These are phyloP conservation scores for Darevskia mixta DNA, from an alignment of 2,797 vertebrate species.

Conservation along the genomic window DNA sequence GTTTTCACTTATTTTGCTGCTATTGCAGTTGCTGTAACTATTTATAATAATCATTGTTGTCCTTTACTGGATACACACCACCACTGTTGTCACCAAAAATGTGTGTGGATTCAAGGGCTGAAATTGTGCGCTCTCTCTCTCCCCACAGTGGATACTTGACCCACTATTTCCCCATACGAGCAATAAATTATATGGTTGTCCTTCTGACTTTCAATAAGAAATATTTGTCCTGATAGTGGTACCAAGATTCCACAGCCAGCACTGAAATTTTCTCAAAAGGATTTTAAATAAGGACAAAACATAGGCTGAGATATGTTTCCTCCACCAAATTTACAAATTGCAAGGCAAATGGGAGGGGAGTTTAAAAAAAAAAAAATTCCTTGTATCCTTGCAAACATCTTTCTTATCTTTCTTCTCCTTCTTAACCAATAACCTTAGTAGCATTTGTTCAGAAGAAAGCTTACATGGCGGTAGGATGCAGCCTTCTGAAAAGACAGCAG, in stretches of 20 bases:
- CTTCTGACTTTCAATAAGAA: neutral
- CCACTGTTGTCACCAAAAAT: neutral
- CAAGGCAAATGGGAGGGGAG: neutral
- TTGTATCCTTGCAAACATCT: neutral
- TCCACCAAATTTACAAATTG: constrained; percentile 12
- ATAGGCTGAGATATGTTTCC: neutral
- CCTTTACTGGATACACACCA: neutral
- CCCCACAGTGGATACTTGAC: neutral
- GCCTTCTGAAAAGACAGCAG: constrained; percentile 62
- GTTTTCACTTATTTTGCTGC: neutral
- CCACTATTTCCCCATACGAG: neutral
- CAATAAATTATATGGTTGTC: neutral
- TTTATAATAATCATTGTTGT: neutral
- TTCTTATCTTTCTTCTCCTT: constrained; percentile 5
- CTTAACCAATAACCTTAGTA: constrained; percentile 47
- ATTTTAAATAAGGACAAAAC: neutral
- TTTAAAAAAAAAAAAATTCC: too few relatives aligned
- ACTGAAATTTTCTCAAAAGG: constrained; percentile 10
- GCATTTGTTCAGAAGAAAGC: constrained; percentile 37
- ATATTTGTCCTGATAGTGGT: neutral
- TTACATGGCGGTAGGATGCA: constrained; percentile 51
- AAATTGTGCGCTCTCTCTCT: neutral
- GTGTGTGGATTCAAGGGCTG: neutral
- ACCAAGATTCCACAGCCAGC: neutral
- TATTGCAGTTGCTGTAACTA: neutral